Percentiles rank a stretch among this genome's conserved stretches.
Conservation (phyloP, 1,140 invertebrate species). For the Papilio glaucus region DNA sequence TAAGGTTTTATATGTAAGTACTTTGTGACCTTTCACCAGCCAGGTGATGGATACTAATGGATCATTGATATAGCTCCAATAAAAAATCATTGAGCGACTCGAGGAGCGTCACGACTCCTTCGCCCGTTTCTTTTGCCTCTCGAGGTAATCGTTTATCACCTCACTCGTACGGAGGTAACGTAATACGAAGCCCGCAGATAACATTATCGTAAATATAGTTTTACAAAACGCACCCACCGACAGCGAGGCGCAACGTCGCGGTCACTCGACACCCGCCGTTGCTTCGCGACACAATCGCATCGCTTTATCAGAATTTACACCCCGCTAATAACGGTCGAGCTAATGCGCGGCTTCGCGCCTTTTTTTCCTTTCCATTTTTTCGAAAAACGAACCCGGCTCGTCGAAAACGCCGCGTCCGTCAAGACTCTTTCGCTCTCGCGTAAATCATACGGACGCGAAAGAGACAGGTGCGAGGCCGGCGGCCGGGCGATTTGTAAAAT, state of each 20-base stretch:
- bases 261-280: constrained; percentile 58
- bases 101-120: constrained; percentile 45
- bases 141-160: constrained; percentile 67
- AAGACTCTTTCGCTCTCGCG: constrained; percentile 79
- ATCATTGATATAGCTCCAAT: no score
- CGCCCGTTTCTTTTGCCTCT: constrained; percentile 55
- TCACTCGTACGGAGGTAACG: constrained; percentile 59
- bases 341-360: constrained; percentile 55
- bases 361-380: constrained; percentile 42
- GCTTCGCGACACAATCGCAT: constrained; percentile 60
- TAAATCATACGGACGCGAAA: constrained; percentile 79
- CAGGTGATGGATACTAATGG: no score
- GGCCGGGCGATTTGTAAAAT: constrained; percentile 69
- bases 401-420: constrained; percentile 63
- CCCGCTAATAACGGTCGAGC: constrained; percentile 50
- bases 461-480: constrained; percentile 76
- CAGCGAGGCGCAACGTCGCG: constrained; percentile 61
- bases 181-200: constrained; percentile 67
- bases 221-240: constrained; percentile 60
- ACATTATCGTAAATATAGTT: constrained; percentile 76
- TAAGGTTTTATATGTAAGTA: no score
- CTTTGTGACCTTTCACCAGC: no score
- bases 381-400: constrained; percentile 53
- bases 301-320: constrained; percentile 77
- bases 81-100: no score